These are phyloP conservation scores for Taurulus bubalis DNA, from an alignment of 2,113 vertebrate genomes.

Conservation along the genomic window DNA sequence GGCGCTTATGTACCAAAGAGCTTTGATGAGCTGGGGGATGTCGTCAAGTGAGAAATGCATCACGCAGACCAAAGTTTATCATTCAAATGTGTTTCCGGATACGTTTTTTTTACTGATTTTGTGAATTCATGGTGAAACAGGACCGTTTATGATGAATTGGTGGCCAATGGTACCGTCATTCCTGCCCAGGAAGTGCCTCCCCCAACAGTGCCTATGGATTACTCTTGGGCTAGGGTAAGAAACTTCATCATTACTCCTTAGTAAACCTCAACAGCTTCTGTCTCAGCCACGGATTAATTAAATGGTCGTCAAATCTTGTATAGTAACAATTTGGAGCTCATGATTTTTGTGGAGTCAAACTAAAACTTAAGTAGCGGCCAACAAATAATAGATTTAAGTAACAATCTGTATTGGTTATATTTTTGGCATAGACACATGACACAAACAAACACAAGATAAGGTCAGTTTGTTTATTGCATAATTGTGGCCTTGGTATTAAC, in stretches of 20 bases:
- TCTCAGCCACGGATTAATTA: neutral
- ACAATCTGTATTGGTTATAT: neutral
- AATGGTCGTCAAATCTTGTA: neutral
- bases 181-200: slow-evolving; percentile 96
- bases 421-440: neutral
- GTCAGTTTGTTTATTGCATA: neutral
- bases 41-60: slow-evolving; percentile 86
- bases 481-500: neutral
- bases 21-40: slow-evolving; percentile 95
- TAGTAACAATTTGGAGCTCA: neutral
- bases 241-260: neutral
- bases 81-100: accelerated
- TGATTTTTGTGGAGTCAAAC: neutral
- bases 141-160: slow-evolving; percentile 95
- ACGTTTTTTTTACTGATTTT: neutral
- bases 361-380: neutral
- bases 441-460: neutral
- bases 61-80: neutral
- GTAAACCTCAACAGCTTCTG: neutral
- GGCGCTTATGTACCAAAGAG: slow-evolving; percentile 94
- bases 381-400: neutral
- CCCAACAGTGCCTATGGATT: slow-evolving; percentile 98
- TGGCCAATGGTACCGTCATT: slow-evolving; percentile 89
- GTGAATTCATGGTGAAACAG: slow-evolving; percentile 73
- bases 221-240: slow-evolving; percentile 97